Conservation (phyloP, 2,888 invertebrate genomes). For the Lagria hirta region DNA sequence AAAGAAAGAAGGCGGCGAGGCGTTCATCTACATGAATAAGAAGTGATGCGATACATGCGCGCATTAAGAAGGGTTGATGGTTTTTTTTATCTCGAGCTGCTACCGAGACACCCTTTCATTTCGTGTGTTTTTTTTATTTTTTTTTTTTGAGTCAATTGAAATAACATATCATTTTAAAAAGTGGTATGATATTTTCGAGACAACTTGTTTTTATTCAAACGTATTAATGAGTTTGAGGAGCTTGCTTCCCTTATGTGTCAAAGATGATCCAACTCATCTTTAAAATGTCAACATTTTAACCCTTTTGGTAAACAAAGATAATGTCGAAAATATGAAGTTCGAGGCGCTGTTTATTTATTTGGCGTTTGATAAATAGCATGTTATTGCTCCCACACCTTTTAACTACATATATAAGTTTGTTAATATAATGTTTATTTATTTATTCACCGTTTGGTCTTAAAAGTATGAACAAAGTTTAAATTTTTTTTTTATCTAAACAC, state of each 20-base stretch:
- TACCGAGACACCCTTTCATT: slow-evolving; percentile 37
- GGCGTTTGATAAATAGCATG: too few relatives aligned
- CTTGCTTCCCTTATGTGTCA: not conserved
- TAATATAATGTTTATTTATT: too few relatives aligned
- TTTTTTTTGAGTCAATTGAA: slow-evolving; percentile 18
- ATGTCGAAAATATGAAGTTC: too few relatives aligned
- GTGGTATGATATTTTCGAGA: slow-evolving; percentile 12
- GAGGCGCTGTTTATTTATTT: too few relatives aligned
- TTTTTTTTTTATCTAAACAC: too few relatives aligned
- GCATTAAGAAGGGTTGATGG: slow-evolving; percentile 26
- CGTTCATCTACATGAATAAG: slow-evolving; percentile 32
- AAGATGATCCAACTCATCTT: slow-evolving; percentile 3
- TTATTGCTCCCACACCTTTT: too few relatives aligned
- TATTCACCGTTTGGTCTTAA: too few relatives aligned
- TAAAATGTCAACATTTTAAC: slow-evolving; percentile 11
- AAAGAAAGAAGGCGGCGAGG: slow-evolving; percentile 34
- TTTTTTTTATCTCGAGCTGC: slow-evolving; percentile 31
- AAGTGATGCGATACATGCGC: slow-evolving; percentile 31
- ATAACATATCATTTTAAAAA: slow-evolving; percentile 24
- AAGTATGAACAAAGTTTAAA: too few relatives aligned
- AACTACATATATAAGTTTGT: too few relatives aligned
- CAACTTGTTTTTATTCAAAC: slow-evolving; percentile 8
- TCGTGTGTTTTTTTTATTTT: slow-evolving; percentile 5
- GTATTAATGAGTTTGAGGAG: slow-evolving; percentile 2
- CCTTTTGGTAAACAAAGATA: slow-evolving; percentile 3